These are phyloP conservation scores for Pseudeuparius sepicola DNA, from an alignment of 2,888 invertebrate genomes.

Conservation along the genomic window DNA sequence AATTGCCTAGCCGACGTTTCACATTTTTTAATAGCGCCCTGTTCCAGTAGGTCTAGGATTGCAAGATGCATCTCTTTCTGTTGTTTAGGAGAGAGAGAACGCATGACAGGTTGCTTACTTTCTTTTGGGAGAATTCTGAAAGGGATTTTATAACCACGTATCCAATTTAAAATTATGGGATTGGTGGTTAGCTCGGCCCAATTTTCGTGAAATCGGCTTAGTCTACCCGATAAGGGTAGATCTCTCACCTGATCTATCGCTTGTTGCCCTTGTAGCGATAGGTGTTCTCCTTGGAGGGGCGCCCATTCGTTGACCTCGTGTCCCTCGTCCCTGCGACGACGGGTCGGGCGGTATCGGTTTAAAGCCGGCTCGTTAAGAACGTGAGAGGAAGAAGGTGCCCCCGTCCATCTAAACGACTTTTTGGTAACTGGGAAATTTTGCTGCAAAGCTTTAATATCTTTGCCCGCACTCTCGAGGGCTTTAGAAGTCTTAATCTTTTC, in stretches of 20 bases:
- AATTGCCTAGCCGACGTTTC: neutral
- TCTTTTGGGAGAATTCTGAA: too few species aligned
- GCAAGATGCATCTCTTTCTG: neutral
- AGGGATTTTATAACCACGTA: constrained; percentile 1
- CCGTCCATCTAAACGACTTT: too few species aligned
- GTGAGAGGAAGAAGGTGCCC: neutral
- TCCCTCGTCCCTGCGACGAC: neutral
- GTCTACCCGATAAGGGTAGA: neutral
- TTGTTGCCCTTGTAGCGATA: constrained; percentile 3
- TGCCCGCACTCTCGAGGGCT: constrained; percentile 5
- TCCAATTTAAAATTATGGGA: constrained; percentile 1
- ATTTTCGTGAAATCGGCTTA: neutral
- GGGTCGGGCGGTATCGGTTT: constrained; percentile 9
- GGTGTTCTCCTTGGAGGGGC: constrained; percentile 4
- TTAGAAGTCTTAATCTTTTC: constrained; percentile 12
- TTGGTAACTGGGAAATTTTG: too few species aligned
- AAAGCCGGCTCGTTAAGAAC: neutral
- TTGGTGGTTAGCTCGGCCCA: neutral
- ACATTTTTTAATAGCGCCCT: constrained; percentile 1
- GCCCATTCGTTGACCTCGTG: constrained; percentile 3
- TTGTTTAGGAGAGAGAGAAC: neutral
- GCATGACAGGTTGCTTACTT: too few species aligned
- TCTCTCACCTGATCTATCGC: constrained; percentile 1
- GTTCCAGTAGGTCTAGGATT: neutral
- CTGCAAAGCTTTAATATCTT: constrained; percentile 8